Percentiles rank a stretch among this genome's conserved stretches.
These are phyloP conservation scores for Pristionchus japonicus DNA, from an alignment of 2,888 invertebrate species.

Conservation along the genomic window DNA sequence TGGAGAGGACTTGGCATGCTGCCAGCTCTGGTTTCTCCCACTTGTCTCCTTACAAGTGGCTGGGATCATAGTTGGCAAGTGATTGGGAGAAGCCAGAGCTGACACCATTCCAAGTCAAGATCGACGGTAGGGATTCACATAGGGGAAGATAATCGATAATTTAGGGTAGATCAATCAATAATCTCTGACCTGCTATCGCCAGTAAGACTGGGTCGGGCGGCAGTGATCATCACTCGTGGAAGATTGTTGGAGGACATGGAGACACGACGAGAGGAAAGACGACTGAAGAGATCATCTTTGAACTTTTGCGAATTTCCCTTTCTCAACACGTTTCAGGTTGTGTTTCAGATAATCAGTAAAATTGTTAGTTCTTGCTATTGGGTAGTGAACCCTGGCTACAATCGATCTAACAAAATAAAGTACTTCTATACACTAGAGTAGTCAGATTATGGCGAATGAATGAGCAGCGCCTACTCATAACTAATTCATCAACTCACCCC, in stretches of 20 bases:
- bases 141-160: not conserved
- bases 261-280: conserved; percentile 71
- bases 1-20: not conserved
- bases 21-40: not conserved
- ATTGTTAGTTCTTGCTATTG: too few species aligned
- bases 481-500: conserved; percentile 47
- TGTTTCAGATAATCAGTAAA: not conserved
- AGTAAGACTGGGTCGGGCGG: conserved; percentile 71
- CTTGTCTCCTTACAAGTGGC: too few species aligned
- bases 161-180: not conserved
- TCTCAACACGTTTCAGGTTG: not conserved
- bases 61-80: too few species aligned
- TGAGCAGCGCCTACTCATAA: not conserved
- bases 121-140: not conserved
- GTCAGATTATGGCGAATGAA: too few species aligned
- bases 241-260: conserved; percentile 72
- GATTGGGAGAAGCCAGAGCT: too few species aligned
- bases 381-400: too few species aligned
- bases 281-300: conserved; percentile 48
- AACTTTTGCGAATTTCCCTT: too few species aligned
- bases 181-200: conserved; percentile 56
- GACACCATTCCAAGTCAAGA: not conserved
- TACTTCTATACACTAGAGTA: too few species aligned
- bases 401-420: too few species aligned
- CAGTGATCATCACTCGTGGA: conserved; percentile 73